Base-by-base conservation (phyloP, 2,113 vertebrate genomes). In the Amphilophus citrinellus region DNA sequence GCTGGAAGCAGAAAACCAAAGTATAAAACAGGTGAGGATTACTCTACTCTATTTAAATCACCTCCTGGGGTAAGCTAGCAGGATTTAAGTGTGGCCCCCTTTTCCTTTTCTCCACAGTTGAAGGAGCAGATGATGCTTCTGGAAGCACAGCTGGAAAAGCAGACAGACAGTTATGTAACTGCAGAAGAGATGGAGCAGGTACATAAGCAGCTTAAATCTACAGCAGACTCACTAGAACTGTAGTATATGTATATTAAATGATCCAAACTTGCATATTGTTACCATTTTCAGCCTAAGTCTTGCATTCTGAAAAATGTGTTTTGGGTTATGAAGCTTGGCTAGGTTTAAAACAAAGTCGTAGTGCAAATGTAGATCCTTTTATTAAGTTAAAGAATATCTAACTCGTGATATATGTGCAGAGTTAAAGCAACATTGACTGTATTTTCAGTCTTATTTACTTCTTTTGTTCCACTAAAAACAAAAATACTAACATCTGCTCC, bases 141-240 rank as follows among this genome's bases (percentile, higher is more conserved):
- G 91, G 98, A 99, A 90, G 96, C 93, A 0, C 97, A 98, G 90
- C 92, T 99, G 90, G 97, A 99, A 95, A 97, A 96, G 93, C 97
- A 98, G 91, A 90, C 96, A 0, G 96, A 98, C 81, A 95, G 93
- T 88, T 97, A 96, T 81, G 96, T 81, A 66, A 95, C 96, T 4
- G 95, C 96, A 37, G 95, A 97, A 89, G 97, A 98, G 89, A 92
- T 97, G 58, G 96, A 95, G 47, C 95, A 93, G 4, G 97, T 98
- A 94, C 93, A 73, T 3, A 7, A 61, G 15, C 68, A 53, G 24
- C 10, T 63, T 14, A n/a, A 53, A 66, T 47, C 39, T 44, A 58
- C 42, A 58, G 66, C 10, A 35, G 15, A n/a, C 20, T 76, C 37
- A 35, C n/a, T 63, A 14, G 27, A 24, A 50, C 10, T 56, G 32